A percentile compares a stretch with the other conserved stretches of the same genome.
These are phyloP conservation scores for Nesidiocoris tenuis DNA, from an alignment of 2,888 invertebrate species.

Conservation along the genomic window DNA sequence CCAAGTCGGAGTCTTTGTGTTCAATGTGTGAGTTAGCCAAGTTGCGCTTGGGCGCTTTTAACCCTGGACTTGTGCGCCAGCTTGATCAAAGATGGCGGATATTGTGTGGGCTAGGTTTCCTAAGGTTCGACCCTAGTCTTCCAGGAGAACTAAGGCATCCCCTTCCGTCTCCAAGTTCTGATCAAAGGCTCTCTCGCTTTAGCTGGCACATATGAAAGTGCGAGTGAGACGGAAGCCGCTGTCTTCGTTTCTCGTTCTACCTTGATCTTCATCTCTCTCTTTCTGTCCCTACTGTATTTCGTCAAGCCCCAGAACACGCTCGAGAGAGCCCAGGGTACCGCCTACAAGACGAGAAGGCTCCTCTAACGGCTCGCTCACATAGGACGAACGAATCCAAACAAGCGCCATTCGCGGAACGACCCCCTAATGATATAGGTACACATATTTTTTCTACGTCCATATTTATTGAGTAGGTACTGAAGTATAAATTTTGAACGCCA, in stretches of 20 bases:
- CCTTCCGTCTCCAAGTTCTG: slow-evolving; percentile 18
- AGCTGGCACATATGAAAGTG: background rate
- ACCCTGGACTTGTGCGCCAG: slow-evolving; percentile 7
- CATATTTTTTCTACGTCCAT: too few relatives aligned
- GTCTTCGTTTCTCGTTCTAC: background rate
- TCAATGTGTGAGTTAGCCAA: slow-evolving; percentile 10
- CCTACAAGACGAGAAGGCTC: background rate
- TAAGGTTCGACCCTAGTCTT: background rate
- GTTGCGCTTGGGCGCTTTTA: background rate
- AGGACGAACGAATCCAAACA: too few relatives aligned
- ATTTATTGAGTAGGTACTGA: too few relatives aligned
- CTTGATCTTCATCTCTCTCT: background rate
- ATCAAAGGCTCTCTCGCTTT: slow-evolving; percentile 27
- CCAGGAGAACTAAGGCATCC: slow-evolving; percentile 1
- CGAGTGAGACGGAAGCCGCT: background rate
- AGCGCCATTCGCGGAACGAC: too few relatives aligned
- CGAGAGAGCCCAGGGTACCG: background rate
- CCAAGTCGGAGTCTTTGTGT: background rate
- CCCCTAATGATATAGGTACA: too few relatives aligned
- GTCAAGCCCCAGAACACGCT: background rate
- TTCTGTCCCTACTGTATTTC: background rate
- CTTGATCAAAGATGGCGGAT: slow-evolving; percentile 44
- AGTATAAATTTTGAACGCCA: too few relatives aligned
- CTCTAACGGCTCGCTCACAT: too few relatives aligned
- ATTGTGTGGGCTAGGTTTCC: slow-evolving; percentile 31